Percentiles rank a stretch among this genome's conserved stretches.
Evolutionary conservation across 2,888 invertebrate species (phyloP).

Genomic region (Tineola bisselliella): DNA sequence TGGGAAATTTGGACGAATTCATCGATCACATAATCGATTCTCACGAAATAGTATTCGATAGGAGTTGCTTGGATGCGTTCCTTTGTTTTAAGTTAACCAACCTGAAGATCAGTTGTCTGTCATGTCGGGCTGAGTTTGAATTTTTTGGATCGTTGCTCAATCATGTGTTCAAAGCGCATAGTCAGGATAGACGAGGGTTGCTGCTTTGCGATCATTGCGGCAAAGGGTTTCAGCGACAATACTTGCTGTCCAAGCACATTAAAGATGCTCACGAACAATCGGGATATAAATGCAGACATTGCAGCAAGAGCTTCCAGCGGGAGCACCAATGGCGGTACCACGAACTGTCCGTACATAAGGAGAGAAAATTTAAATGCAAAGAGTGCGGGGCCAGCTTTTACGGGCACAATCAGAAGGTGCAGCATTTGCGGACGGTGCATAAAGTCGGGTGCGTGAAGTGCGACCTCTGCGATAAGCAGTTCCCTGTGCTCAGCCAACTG

Average conservation of each 20-base stretch:
- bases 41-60: constrained; percentile 24
- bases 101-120: constrained; percentile 27
- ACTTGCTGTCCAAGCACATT: neutral
- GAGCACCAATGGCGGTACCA: neutral
- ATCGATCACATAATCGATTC: constrained; percentile 24
- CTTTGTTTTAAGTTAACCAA: constrained; percentile 31
- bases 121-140: constrained; percentile 30
- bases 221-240: constrained; percentile 5
- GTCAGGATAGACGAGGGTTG: constrained; percentile 21
- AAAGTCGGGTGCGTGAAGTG: constrained; percentile 27
- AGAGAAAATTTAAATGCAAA: constrained; percentile 28
- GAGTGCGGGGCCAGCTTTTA: constrained; percentile 38
- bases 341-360: neutral
- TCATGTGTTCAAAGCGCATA: constrained; percentile 33
- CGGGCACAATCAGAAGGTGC: constrained; percentile 36
- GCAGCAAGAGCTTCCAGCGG: constrained; percentile 16
- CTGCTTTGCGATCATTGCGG: constrained; percentile 11
- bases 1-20: constrained; percentile 25
- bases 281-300: constrained; percentile 22
- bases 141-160: constrained; percentile 33
- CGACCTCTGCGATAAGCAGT: neutral
- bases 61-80: constrained; percentile 21
- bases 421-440: constrained; percentile 41
- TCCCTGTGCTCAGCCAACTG: constrained; percentile 1
- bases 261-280: constrained; percentile 5